Evolutionary conservation across 2,797 vertebrate species (phyloP).

Genomic region (Enteromius paludinosus): DNA sequence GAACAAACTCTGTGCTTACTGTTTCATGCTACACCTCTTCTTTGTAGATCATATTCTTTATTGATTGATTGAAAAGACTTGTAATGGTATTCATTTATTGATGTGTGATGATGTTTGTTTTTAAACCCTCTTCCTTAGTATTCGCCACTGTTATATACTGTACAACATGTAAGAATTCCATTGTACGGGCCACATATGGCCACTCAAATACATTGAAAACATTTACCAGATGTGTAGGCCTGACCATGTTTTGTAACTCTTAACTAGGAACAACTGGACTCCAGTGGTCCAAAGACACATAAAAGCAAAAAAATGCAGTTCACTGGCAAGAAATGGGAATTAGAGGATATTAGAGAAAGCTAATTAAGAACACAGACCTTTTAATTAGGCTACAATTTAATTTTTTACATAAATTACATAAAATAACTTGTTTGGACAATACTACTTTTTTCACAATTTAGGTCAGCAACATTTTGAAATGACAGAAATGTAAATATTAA

Average conservation of each 20-base stretch:
- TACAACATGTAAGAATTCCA: slow-evolving; percentile 15
- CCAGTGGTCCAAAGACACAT: slow-evolving; percentile 2
- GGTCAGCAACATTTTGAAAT: background rate
- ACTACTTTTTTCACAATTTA: no score
- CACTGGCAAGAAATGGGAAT: background rate
- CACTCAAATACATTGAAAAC: slow-evolving; percentile 27
- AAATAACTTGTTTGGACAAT: background rate
- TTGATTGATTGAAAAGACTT: slow-evolving; percentile 1
- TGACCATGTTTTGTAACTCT: slow-evolving; percentile 13
- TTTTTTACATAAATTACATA: background rate
- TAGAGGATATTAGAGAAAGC: background rate
- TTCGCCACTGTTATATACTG: slow-evolving; percentile 18
- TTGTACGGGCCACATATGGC: slow-evolving; percentile 18
- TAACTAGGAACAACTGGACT: slow-evolving; percentile 4
- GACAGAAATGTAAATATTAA: background rate
- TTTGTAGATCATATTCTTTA: background rate
- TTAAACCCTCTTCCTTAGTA: background rate
- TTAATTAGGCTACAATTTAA: background rate
- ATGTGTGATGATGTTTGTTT: background rate
- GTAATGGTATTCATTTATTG: background rate
- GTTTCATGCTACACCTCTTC: background rate
- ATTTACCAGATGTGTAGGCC: slow-evolving; percentile 23
- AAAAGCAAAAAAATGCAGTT: slow-evolving; percentile 16
- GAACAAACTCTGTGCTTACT: background rate
- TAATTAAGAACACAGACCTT: background rate